Base-by-base conservation (phyloP, 2,113 vertebrate species). In the Danionella cerebrum region DNA sequence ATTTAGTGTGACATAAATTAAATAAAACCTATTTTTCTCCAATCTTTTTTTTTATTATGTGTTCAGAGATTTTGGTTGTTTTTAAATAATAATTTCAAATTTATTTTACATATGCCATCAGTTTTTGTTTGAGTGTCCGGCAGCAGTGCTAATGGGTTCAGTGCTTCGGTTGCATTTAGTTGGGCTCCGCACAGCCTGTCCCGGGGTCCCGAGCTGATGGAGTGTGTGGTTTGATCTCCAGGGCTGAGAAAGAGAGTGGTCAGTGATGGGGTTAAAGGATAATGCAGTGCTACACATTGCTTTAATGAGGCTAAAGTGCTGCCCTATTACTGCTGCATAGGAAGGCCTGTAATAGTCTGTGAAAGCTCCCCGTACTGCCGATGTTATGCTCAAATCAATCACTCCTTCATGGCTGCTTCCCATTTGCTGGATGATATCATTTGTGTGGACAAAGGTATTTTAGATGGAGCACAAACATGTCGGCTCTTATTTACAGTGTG, bases 301-400 rank as follows among this genome's bases (percentile, higher is more conserved):
- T 88, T 89, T 90, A 89, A 89, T 90, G 86, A 89, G 78, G 84
- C 83, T 89, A 88, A 86, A 86, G 81, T 84, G 86, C 83, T 87
- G 84, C 80, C 79, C 73, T 84, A 85, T 88, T 87, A 86, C 80
- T 79, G 82, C 74, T 84, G 88, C 83, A 89, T 74, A 76, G 83
- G 87, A 83, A 86, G 82, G 79, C 79, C 85, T 85, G 68, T 89
- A 92, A 91, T 89, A 91, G 87, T 89, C 85, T 90, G 85, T 91
- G 88, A 91, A 89, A 93, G 90, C 87, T 91, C 88, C 90, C 90
- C 88, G 86, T 90, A 85, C 80, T 88, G 82, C 82, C 82, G 81
- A 81, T 82, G 83, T 88, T 82, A 84, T 86, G 84, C 85, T 88
- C 86, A 88, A 91, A 91, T 91, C 88, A 89, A 89, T 91, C 89